These are phyloP conservation scores for Palloptera scutellata DNA, from an alignment of 2,888 invertebrate genomes.

Conservation along the genomic window DNA sequence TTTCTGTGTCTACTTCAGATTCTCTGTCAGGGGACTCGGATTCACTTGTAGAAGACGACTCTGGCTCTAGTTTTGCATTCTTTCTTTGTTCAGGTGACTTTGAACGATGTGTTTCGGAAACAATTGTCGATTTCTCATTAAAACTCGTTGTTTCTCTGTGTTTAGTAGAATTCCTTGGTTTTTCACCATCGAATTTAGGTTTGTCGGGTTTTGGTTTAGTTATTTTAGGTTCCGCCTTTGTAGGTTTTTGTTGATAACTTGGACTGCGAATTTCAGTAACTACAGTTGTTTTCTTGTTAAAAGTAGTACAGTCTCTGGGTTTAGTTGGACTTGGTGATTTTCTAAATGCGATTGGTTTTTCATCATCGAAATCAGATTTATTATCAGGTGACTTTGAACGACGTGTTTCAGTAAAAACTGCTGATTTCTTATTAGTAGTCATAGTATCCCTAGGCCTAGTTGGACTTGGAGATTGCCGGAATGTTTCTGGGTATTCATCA, in stretches of 20 bases:
- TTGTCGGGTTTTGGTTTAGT: background rate
- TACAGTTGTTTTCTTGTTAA: background rate
- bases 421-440: constrained; percentile 37
- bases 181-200: background rate
- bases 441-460: constrained; percentile 29
- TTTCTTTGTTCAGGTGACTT: too few relatives aligned
- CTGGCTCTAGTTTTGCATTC: background rate
- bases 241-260: constrained; percentile 22
- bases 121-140: background rate
- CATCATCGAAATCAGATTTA: background rate
- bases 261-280: constrained; percentile 16
- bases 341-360: background rate
- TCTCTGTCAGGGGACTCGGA: constrained; percentile 21
- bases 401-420: constrained; percentile 37
- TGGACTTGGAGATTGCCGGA: background rate
- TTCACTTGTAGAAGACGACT: constrained; percentile 17
- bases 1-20: constrained; percentile 30
- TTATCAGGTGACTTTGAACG: constrained; percentile 34
- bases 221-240: constrained; percentile 16
- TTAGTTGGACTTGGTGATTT: constrained; percentile 7
- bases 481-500: background rate
- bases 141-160: background rate
- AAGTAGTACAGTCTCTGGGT: background rate
- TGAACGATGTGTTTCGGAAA: too few relatives aligned
- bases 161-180: too few relatives aligned